phyloP scores from a whole-genome alignment of 2,888 invertebrate genomes.

The Macrosoma leucophasiata region DNA sequence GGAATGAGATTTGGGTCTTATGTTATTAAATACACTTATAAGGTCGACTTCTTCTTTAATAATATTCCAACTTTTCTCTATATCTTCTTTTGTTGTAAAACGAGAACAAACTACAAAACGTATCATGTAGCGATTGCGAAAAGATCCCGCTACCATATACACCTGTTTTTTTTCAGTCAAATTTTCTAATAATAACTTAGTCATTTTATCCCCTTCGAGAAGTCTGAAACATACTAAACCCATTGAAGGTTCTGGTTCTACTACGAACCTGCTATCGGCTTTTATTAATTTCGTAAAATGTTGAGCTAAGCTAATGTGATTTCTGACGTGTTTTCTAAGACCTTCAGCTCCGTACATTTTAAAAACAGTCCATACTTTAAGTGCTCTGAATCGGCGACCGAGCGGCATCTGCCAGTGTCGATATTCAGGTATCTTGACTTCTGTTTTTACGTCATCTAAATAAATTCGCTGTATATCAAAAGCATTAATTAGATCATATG shows the following conservation, averaged over 20 bases:
- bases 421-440: slow-evolving; percentile 75
- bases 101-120: slow-evolving; percentile 89
- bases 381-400: slow-evolving; percentile 88
- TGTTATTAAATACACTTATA: slow-evolving; percentile 32
- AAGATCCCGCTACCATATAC: slow-evolving; percentile 85
- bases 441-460: slow-evolving; percentile 77
- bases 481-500: slow-evolving; percentile 85
- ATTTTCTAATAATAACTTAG: slow-evolving; percentile 80
- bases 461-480: slow-evolving; percentile 95
- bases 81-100: slow-evolving; percentile 79
- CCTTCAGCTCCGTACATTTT: slow-evolving; percentile 87
- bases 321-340: slow-evolving; percentile 83
- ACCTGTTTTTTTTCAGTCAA: slow-evolving; percentile 85
- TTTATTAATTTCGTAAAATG: slow-evolving; percentile 83
- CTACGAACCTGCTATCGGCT: slow-evolving; percentile 84
- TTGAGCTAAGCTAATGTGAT: slow-evolving; percentile 83
- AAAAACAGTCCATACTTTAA: slow-evolving; percentile 94
- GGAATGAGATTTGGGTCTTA: slow-evolving; percentile 34
- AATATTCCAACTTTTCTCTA: slow-evolving; percentile 82
- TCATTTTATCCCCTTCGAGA: slow-evolving; percentile 81
- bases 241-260: slow-evolving; percentile 81
- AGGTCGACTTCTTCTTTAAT: slow-evolving; percentile 75
- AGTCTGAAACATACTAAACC: slow-evolving; percentile 93
- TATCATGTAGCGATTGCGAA: slow-evolving; percentile 80
- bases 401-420: slow-evolving; percentile 91